These are phyloP conservation scores for Sarcoramphus papa DNA, from an alignment of 2,797 vertebrate species.

Conservation along the genomic window DNA sequence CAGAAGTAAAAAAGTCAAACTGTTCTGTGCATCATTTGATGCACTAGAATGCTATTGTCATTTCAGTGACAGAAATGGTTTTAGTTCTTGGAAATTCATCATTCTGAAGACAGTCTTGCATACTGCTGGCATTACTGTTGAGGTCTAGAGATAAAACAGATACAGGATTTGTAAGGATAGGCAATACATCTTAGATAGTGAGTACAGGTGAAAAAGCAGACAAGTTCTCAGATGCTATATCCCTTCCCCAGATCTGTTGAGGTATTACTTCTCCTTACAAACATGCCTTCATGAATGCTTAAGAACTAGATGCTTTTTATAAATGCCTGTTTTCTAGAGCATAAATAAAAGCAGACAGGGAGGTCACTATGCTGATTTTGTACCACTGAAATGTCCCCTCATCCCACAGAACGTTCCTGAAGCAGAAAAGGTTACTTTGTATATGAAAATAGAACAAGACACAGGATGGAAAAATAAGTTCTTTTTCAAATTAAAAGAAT, in stretches of 20 bases:
- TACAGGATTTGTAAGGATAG: background rate
- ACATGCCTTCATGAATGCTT: background rate
- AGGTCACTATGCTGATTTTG: background rate
- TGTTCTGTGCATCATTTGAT: background rate
- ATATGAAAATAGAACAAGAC: background rate
- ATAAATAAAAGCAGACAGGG: background rate
- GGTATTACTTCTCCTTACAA: background rate
- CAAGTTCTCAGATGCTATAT: background rate
- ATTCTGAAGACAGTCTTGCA: background rate
- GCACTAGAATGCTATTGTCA: background rate
- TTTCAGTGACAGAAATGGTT: background rate
- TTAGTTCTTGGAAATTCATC: background rate
- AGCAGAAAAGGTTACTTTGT: background rate
- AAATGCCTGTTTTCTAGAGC: background rate
- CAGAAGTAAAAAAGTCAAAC: background rate
- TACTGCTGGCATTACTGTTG: background rate
- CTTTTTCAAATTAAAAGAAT: background rate
- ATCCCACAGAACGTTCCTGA: background rate
- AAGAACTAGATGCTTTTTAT: background rate
- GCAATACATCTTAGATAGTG: background rate
- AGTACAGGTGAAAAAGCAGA: background rate
- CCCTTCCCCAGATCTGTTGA: background rate
- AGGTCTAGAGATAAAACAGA: background rate
- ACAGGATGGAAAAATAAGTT: background rate
- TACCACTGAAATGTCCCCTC: background rate